A percentile compares a stretch with the other conserved stretches of the same genome.
These are phyloP conservation scores for Abrostola triplasia DNA, from an alignment of 2,888 invertebrate genomes.

Conservation along the genomic window DNA sequence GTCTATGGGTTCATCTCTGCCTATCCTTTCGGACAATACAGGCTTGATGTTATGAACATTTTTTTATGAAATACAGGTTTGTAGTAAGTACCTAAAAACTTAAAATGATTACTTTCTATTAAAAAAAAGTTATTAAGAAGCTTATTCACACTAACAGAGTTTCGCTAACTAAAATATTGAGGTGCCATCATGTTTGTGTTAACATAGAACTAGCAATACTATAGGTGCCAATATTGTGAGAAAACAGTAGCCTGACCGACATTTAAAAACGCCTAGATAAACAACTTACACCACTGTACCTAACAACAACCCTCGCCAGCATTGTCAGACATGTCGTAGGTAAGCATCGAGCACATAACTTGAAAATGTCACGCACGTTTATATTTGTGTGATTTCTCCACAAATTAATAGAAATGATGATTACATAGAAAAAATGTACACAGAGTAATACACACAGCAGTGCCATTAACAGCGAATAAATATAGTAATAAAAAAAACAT, in stretches of 20 bases:
- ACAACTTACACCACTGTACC: slow-evolving; percentile 29
- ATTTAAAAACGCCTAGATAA: slow-evolving; percentile 6
- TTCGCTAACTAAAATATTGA: too few species aligned
- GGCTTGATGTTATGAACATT: too few species aligned
- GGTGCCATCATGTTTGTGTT: too few species aligned
- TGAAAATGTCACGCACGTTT: slow-evolving; percentile 31
- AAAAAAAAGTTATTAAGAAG: too few species aligned
- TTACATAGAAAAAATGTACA: slow-evolving; percentile 17
- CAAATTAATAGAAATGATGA: slow-evolving; percentile 38
- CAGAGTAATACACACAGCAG: neutral
- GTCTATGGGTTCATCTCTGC: too few species aligned
- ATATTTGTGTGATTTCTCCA: slow-evolving; percentile 34
- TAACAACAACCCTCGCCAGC: slow-evolving; percentile 31
- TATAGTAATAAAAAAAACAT: too few species aligned
- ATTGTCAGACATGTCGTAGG: too few species aligned
- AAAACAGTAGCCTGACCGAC: neutral
- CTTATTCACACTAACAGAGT: too few species aligned
- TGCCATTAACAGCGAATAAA: neutral
- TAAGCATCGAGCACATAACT: slow-evolving; percentile 8
- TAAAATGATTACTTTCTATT: too few species aligned
- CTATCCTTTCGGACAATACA: too few species aligned
- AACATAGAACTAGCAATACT: neutral
- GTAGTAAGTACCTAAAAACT: too few species aligned
- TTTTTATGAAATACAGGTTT: too few species aligned
- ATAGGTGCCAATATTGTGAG: neutral